phyloP scores from a whole-genome alignment of 2,797 vertebrate species.

The Dendrocincla fuliginosa region DNA sequence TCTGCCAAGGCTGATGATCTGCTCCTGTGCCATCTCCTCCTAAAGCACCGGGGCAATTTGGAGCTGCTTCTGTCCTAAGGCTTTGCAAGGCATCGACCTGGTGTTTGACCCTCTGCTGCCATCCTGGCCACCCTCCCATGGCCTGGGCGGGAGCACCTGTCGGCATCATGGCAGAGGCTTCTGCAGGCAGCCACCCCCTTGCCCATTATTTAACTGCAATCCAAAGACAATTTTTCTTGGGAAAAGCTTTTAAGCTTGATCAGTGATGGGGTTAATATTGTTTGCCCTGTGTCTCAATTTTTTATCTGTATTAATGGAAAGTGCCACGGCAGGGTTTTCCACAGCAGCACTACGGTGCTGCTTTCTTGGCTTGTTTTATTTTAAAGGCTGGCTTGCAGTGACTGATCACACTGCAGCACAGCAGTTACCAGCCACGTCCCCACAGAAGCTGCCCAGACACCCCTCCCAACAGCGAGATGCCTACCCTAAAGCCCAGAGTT shows the following conservation, averaged over 20 bases:
- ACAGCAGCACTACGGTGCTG: background rate
- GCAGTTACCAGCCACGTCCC: background rate
- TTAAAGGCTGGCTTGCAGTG: background rate
- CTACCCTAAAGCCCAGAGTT: background rate
- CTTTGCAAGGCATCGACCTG: background rate
- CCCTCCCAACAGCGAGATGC: accelerated
- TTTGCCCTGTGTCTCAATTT: constrained; percentile 62
- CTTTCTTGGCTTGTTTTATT: background rate
- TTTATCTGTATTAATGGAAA: constrained; percentile 61
- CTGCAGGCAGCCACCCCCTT: background rate
- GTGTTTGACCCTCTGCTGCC: background rate
- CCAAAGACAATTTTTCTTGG: constrained; percentile 40
- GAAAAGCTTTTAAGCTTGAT: constrained; percentile 67
- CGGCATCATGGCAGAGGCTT: background rate
- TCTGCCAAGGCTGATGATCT: background rate
- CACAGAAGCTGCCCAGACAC: background rate
- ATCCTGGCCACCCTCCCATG: background rate
- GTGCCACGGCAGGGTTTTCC: background rate
- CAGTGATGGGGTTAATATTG: constrained; percentile 68
- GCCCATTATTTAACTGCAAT: constrained; percentile 31
- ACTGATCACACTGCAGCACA: background rate
- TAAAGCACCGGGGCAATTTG: background rate
- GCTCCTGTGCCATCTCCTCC: background rate
- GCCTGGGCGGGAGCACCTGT: background rate
- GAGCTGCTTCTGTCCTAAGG: background rate